Evolutionary conservation across 2,888 invertebrate species (phyloP), one percentile per base, ranked within the genome.

Genomic region (Boloria selene): DNA sequence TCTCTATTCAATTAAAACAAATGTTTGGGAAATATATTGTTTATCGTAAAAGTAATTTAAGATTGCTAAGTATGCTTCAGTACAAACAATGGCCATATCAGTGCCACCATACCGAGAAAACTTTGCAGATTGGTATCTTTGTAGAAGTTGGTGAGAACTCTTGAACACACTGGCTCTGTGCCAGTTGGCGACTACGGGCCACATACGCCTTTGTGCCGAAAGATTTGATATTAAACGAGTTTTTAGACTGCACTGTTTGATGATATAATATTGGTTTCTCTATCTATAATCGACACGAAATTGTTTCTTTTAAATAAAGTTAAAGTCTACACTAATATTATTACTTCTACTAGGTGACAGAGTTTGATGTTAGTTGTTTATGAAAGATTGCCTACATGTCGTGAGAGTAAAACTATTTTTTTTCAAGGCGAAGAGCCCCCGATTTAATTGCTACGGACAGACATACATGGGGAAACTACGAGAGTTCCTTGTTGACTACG

Each of bases 101-200:
- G 59, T 59, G 38, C 17, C 59, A 31, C 49, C 38, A 47, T 18
- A 38, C 38, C 26, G n/a, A 49, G 49, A 31, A 59, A 49, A 64
- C 59, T 60, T 55, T 51, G 45, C 61, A 55, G 65, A 61, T 65
- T 51, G 55, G 18, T 65, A 65, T 61, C 65, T 49, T 49, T 49
- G 59, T 49, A 59, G 54, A 44, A 54, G 60, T 55, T 50, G 44
- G 61, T 61, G 54, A 55, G 50, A 65, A 65, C 59, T 65, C 55
- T 26, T 44, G 50, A 61, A 18, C 22, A 61, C 61, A 55, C 50
- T 65, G 65, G 60, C 61, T 17, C 16, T 42, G n/a, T 55, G 65
- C 61, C 60, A 55, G 61, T 54, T 31, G 54, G 44, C 50, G 49
- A 50, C 61, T 55, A 10, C n/a, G 22, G 47, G 22, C 56, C 22